These are phyloP conservation scores for Boloria euphrosyne DNA, from an alignment of 2,888 invertebrate genomes.

Conservation along the genomic window DNA sequence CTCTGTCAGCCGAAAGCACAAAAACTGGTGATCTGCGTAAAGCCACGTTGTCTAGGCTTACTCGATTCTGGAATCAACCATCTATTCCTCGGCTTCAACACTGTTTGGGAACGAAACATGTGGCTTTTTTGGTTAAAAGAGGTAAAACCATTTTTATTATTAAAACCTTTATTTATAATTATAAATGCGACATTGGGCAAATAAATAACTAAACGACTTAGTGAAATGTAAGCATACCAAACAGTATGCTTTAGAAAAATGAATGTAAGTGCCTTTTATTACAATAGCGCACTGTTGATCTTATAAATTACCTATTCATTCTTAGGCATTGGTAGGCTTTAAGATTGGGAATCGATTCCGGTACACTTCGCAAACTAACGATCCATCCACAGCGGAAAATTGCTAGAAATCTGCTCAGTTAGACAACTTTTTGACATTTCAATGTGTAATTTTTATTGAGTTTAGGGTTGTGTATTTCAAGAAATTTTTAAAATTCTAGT, in stretches of 20 bases:
- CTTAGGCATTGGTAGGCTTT: slow-evolving; percentile 44
- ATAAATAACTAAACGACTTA: no score
- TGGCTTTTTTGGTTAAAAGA: slow-evolving; percentile 85
- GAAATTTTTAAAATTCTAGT: not conserved
- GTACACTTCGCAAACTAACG: slow-evolving; percentile 78
- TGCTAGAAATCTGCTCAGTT: slow-evolving; percentile 66
- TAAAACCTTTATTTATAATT: not conserved
- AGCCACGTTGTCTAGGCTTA: slow-evolving; percentile 66
- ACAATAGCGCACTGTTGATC: slow-evolving; percentile 3
- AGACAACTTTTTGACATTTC: slow-evolving; percentile 69
- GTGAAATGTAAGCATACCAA: no score
- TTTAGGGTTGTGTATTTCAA: slow-evolving; percentile 52
- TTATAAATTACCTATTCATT: slow-evolving; percentile 26
- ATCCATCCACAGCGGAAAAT: slow-evolving; percentile 68
- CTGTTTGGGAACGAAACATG: slow-evolving; percentile 85
- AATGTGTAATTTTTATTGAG: slow-evolving; percentile 55
- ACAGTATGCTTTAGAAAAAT: not conserved
- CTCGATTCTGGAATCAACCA: slow-evolving; percentile 71
- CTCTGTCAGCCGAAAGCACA: slow-evolving; percentile 72
- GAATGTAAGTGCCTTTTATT: not conserved
- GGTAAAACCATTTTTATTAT: slow-evolving; percentile 61
- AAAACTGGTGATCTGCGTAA: slow-evolving; percentile 70
- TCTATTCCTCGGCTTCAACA: slow-evolving; percentile 85
- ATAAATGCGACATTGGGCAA: not conserved
- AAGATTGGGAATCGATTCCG: slow-evolving; percentile 70